These are phyloP conservation scores for Cynocephalus volans DNA, from an alignment of 2,113 vertebrate genomes.

Conservation along the genomic window DNA sequence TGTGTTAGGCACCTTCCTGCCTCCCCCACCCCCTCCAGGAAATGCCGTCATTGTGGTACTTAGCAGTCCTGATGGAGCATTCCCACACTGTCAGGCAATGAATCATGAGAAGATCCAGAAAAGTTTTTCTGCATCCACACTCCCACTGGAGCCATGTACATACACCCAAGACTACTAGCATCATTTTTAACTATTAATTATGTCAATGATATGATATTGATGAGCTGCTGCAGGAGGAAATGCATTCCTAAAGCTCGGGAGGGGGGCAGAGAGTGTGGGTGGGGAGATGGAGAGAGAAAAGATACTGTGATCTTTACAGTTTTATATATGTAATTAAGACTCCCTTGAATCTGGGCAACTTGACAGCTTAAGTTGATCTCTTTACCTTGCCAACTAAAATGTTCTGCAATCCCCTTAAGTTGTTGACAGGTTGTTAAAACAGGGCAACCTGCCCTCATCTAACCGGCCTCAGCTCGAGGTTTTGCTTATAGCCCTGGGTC, in stretches of 20 bases:
- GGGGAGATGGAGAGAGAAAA: background rate
- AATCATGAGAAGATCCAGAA: constrained; percentile 83
- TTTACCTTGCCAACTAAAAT: constrained; percentile 43
- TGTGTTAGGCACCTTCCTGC: background rate
- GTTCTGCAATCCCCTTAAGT: constrained; percentile 59
- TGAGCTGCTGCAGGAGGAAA: constrained; percentile 25
- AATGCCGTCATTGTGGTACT: background rate
- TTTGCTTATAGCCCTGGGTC: background rate
- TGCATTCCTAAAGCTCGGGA: background rate
- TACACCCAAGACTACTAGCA: constrained; percentile 70
- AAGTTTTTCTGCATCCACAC: constrained; percentile 76
- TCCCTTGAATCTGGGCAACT: constrained; percentile 60
- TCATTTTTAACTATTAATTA: constrained; percentile 77
- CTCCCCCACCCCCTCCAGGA: background rate
- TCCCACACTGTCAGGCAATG: constrained; percentile 79
- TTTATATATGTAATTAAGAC: background rate
- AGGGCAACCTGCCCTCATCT: constrained; percentile 68
- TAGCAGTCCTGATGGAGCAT: too few relatives aligned
- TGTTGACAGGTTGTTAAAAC: constrained; percentile 65
- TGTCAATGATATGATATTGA: background rate
- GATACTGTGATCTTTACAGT: background rate
- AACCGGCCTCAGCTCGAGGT: background rate
- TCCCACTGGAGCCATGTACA: constrained; percentile 70
- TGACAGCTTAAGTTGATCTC: constrained; percentile 38
- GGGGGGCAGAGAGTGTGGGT: fast-evolving